phyloP scores from a whole-genome alignment of 2,113 vertebrate genomes.

The Rhinolophus sinicus region DNA sequence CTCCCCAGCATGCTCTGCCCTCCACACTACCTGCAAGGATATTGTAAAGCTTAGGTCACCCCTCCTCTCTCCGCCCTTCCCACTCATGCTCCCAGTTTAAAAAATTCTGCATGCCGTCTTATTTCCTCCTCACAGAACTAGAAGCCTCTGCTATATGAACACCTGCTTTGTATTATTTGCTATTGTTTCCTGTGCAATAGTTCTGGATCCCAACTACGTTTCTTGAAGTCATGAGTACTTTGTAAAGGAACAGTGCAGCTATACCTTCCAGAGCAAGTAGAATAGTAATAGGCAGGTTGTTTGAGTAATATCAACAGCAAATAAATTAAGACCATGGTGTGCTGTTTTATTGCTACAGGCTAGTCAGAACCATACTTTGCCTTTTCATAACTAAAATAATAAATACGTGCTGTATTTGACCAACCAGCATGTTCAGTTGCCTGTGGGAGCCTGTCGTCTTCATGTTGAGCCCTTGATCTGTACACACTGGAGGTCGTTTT shows the following conservation, averaged over 20 bases:
- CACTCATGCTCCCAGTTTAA: background rate
- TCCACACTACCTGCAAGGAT: background rate
- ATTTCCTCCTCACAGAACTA: background rate
- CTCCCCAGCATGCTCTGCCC: background rate
- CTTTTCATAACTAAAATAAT: constrained; percentile 58
- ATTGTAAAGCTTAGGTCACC: background rate
- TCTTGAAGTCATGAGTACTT: background rate
- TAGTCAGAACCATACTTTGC: background rate
- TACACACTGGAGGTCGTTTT: background rate
- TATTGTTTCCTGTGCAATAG: background rate
- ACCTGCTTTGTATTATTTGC: background rate
- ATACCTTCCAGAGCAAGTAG: background rate
- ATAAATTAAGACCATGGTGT: constrained; percentile 19
- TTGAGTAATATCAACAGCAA: constrained; percentile 34
- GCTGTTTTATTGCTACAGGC: constrained; percentile 14
- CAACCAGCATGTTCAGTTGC: background rate
- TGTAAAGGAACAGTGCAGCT: background rate
- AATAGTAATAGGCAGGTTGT: background rate
- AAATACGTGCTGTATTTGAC: background rate
- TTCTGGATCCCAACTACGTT: background rate
- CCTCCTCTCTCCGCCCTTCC: accelerated
- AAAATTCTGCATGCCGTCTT: background rate
- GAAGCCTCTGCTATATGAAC: background rate
- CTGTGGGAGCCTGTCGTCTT: background rate
- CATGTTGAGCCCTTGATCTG: background rate